phyloP scores from a whole-genome alignment of 2,797 vertebrate species.

The Hylomyscus alleni region DNA sequence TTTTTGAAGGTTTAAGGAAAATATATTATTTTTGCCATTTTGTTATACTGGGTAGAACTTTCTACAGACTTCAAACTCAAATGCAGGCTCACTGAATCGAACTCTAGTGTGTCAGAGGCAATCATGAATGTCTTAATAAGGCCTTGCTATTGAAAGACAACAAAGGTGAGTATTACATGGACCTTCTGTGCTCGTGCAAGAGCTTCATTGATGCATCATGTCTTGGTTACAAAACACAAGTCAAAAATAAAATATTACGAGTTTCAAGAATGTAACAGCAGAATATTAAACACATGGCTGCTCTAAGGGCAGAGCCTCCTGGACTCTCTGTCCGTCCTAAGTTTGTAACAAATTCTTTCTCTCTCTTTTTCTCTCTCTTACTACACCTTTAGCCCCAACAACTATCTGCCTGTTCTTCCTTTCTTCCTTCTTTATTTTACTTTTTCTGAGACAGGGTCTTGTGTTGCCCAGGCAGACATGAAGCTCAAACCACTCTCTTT shows the following conservation, averaged over 20 bases:
- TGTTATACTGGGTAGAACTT: background rate
- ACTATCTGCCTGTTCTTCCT: too few relatives aligned
- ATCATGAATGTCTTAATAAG: background rate
- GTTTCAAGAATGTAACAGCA: background rate
- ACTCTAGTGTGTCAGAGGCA: background rate
- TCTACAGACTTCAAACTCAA: conserved; percentile 40
- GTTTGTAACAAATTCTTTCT: background rate
- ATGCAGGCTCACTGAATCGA: background rate
- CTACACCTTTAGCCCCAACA: background rate
- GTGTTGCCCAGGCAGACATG: background rate
- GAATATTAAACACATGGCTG: background rate
- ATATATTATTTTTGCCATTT: background rate
- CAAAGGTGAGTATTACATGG: background rate
- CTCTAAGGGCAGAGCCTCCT: background rate
- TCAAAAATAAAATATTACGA: background rate
- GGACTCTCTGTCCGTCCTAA: background rate
- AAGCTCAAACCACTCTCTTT: background rate
- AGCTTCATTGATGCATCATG: background rate
- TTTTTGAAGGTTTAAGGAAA: background rate
- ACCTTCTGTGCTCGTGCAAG: background rate
- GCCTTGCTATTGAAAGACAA: background rate
- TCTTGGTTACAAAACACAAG: background rate
- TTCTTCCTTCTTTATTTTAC: too few relatives aligned
- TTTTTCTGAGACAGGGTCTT: background rate
- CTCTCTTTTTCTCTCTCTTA: too few relatives aligned